A percentile compares a stretch with the other conserved stretches of the same genome.
These are phyloP conservation scores for Callionymus lyra DNA, from an alignment of 2,113 vertebrate species.

Conservation along the genomic window DNA sequence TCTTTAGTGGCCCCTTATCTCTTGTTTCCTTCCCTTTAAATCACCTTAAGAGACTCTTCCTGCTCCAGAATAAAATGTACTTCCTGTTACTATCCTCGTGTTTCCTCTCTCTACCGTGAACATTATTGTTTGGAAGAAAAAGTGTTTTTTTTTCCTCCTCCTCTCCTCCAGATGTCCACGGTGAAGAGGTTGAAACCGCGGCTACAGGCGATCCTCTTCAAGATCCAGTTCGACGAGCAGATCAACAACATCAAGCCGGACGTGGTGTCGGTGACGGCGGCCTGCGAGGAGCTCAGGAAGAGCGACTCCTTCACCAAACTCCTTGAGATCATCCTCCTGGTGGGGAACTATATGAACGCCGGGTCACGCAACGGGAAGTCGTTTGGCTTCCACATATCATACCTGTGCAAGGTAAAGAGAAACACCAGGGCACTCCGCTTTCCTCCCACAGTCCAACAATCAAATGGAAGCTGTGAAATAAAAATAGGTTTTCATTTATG, in stretches of 20 bases:
- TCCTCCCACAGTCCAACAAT: too few relatives aligned
- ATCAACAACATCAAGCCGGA: conserved; percentile 87
- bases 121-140: too few relatives aligned
- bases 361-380: conserved; percentile 83
- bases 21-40: too few relatives aligned
- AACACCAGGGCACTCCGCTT: background rate
- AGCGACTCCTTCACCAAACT: conserved; percentile 73
- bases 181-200: conserved; percentile 73
- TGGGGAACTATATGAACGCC: conserved; percentile 87
- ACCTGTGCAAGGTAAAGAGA: conserved; percentile 73
- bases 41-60: too few relatives aligned
- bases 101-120: too few relatives aligned
- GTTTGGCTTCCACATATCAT: conserved; percentile 79
- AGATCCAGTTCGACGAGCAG: conserved; percentile 83
- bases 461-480: too few relatives aligned
- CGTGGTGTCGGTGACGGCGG: conserved; percentile 82
- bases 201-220: conserved; percentile 79
- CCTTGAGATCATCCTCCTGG: conserved; percentile 74
- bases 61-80: too few relatives aligned
- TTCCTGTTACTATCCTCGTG: too few relatives aligned
- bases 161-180: conserved; percentile 70
- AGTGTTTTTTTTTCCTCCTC: background rate
- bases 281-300: conserved; percentile 79
- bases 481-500: too few relatives aligned
- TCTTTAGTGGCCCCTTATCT: too few relatives aligned